phyloP scores from a whole-genome alignment of 2,888 invertebrate genomes.

The Cephus spinipes region DNA sequence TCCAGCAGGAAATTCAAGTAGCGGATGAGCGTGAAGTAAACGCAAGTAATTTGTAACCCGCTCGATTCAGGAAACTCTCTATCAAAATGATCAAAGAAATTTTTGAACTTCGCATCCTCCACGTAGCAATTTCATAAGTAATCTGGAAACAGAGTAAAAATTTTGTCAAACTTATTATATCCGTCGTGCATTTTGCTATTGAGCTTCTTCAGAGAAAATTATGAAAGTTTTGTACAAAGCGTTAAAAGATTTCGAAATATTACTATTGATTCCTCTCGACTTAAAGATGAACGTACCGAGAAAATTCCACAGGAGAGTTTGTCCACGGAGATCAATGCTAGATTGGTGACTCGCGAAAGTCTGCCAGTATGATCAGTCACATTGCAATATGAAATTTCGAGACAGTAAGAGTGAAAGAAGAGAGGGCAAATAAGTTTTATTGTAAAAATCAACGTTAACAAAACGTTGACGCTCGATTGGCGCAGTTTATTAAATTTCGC shows the following conservation, averaged over 20 bases:
- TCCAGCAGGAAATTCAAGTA: neutral
- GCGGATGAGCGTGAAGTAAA: neutral
- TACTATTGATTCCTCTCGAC: neutral
- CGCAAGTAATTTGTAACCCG: neutral
- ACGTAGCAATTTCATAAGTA: neutral
- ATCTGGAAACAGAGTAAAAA: neutral
- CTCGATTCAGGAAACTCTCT: neutral
- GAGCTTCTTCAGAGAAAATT: neutral
- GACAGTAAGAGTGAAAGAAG: too few relatives aligned
- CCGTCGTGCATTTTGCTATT: neutral
- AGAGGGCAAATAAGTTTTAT: neutral
- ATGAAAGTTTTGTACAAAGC: neutral
- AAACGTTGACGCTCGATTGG: neutral
- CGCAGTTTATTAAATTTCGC: neutral
- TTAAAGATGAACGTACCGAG: neutral
- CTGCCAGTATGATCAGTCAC: neutral
- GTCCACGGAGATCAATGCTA: neutral
- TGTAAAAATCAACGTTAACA: neutral
- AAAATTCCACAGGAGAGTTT: neutral
- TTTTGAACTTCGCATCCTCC: neutral
- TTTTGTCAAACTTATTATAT: neutral
- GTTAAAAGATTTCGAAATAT: too few relatives aligned
- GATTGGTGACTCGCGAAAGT: neutral
- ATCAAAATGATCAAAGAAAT: neutral
- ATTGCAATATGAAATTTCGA: neutral